Conservation (phyloP, 2,797 vertebrate genomes). For the Clarias laeviceps region DNA sequence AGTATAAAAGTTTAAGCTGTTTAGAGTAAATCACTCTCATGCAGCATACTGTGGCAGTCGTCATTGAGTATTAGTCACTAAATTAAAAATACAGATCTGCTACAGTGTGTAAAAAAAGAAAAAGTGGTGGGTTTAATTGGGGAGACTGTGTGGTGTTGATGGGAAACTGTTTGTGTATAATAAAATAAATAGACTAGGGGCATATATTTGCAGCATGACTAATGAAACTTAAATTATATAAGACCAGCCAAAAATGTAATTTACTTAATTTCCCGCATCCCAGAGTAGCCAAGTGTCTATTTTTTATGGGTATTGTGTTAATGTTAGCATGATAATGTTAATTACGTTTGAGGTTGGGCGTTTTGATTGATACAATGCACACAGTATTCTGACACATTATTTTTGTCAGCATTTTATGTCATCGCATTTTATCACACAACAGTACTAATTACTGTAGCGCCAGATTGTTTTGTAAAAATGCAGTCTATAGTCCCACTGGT, state of each 20-base stretch:
- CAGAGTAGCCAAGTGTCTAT: not conserved
- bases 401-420: not conserved
- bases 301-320: not conserved
- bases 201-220: not conserved
- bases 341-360: not conserved
- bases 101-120: not conserved
- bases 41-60: not conserved
- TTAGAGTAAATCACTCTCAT: not conserved
- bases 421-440: not conserved
- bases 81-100: not conserved
- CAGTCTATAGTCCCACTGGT: not conserved
- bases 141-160: not conserved
- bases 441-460: not conserved
- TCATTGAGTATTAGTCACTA: not conserved
- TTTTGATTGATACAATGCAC: not conserved
- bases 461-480: not conserved
- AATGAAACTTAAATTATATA: not conserved
- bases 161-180: not conserved
- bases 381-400: too few species aligned
- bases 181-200: not conserved
- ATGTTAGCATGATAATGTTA: not conserved
- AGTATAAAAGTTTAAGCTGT: not conserved
- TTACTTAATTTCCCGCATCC: not conserved
- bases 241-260: not conserved
- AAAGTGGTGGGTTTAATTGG: not conserved